Evolutionary conservation across 2,113 vertebrate species (phyloP).

Genomic region (Xiphophorus couchianus): DNA sequence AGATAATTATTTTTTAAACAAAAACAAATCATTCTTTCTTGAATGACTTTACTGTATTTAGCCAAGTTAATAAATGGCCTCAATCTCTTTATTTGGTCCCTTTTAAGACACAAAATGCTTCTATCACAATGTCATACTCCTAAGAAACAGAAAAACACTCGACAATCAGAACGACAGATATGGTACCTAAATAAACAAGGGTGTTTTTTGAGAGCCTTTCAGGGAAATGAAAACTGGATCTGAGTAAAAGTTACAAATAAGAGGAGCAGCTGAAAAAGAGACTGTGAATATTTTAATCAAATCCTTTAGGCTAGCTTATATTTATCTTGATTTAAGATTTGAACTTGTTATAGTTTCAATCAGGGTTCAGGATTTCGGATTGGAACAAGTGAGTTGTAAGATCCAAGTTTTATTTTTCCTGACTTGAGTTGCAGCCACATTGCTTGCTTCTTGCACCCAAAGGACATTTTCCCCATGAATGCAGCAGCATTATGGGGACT

Average conservation of each 20-base stretch:
- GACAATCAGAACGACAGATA: background rate
- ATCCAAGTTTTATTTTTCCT: slow-evolving; percentile 28
- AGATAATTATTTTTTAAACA: no score
- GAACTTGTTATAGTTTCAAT: background rate
- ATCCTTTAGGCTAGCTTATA: no score
- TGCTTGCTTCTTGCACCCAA: background rate
- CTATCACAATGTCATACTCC: no score
- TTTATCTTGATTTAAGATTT: no score
- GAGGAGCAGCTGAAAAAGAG: background rate
- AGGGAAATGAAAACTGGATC: background rate
- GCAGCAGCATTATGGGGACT: background rate
- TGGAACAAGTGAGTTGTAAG: slow-evolving; percentile 13
- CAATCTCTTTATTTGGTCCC: background rate
- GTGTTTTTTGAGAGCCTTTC: background rate
- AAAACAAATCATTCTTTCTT: background rate
- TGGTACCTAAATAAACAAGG: background rate
- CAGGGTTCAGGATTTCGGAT: background rate
- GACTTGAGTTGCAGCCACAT: slow-evolving; percentile 4
- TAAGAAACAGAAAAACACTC: background rate
- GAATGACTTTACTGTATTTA: background rate
- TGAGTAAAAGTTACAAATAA: background rate
- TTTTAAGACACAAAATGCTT: background rate
- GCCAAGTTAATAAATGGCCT: no score
- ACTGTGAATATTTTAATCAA: no score
- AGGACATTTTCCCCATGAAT: slow-evolving; percentile 31